Conservation (phyloP, 1,140 invertebrate genomes). For the Bombus balteatus region DNA sequence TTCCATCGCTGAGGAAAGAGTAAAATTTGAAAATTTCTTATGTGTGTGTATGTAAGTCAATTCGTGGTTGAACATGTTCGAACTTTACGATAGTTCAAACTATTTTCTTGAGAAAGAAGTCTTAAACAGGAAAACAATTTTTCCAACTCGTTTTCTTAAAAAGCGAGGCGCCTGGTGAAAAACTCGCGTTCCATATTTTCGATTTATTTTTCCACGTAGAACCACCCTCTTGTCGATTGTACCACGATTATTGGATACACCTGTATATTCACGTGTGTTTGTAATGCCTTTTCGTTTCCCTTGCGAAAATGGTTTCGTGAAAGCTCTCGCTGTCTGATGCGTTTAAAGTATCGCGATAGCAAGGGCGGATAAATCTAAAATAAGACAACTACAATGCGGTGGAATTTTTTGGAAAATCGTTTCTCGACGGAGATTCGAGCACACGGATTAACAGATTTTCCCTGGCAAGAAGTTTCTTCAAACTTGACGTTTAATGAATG, state of each 20-base stretch:
- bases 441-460: neutral
- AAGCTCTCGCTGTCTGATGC: neutral
- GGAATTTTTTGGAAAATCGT: conserved; percentile 6
- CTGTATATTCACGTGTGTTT: neutral
- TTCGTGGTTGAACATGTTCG: too few species aligned
- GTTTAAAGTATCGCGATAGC: neutral
- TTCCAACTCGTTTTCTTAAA: neutral
- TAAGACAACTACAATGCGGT: neutral
- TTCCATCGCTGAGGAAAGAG: too few species aligned
- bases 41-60: too few species aligned
- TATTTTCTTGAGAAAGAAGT: too few species aligned
- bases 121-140: too few species aligned
- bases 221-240: neutral
- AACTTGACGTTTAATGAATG: conserved; percentile 27
- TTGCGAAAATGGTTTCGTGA: neutral
- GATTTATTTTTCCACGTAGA: neutral
- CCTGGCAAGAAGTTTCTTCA: neutral
- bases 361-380: neutral
- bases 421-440: neutral
- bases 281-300: neutral
- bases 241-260: neutral
- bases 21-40: too few species aligned
- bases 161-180: neutral
- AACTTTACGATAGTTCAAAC: too few species aligned
- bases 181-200: neutral